Evolutionary conservation across 2,888 invertebrate genomes (phyloP), one percentile per base, ranked within the genome.

Genomic region (Achlya flavicornis): DNA sequence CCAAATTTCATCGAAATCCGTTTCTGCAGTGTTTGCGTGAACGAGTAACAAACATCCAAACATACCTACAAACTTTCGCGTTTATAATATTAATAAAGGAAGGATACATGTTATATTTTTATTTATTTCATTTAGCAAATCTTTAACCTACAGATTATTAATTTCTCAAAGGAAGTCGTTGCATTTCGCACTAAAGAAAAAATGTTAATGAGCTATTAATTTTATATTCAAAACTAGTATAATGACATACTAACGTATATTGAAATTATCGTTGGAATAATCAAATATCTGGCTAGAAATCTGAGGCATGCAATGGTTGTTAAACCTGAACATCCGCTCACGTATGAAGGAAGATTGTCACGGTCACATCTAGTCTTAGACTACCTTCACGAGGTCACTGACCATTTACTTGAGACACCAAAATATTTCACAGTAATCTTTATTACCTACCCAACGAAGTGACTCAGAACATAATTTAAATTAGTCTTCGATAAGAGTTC

Each of bases 371-470:
- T 57, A 53, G 46, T 53, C 33, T 19, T 58, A 64, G 62, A 65
- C 63, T 61, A 62, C 46, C 53, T 58, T 41, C 53, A 57, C 57
- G 61, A 38, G 48, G 61, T 61, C 53, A 61, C 33, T 57, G 61
- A 61, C 35, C 61, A 57, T 61, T 57, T 16, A 57, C 35, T 16
- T n/a, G 19, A 11, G 11, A 11, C 19, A 53, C 38, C n/a, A 41
- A 59, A 41, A 38, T 59, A 59, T 35, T 11, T 38, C 38, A 16
- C 41, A 41, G 41, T 12, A 16, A 8, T 41, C n/a, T 16, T 16
- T n/a, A 60, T 19, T 60, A 41, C 19, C 26, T 26, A 26, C 26
- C 26, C n/a, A 19, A 7, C 19, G 10, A 19, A 19, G 53, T 19
- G 19, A 53, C 10, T 53, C 41, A 41, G 41, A 48, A 48, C 16